Conservation (phyloP, 2,797 vertebrate genomes). For the Enteromius afrohamiltoni region DNA sequence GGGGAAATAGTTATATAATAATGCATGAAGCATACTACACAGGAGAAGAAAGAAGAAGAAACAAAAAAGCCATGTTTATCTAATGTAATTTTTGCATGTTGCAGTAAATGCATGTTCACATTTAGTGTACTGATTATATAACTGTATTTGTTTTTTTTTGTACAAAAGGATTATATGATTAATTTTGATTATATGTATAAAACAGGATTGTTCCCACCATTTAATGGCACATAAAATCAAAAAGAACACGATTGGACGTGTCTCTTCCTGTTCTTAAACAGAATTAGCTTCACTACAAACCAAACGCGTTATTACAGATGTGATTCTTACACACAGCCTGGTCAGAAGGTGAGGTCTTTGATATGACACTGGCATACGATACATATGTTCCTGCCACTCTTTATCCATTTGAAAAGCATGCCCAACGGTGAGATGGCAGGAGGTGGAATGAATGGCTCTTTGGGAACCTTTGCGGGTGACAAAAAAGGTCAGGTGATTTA, state of each 20-base stretch:
- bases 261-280: not conserved
- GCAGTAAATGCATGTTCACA: too few relatives aligned
- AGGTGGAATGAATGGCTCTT: conserved; percentile 52
- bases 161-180: too few relatives aligned
- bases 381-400: conserved; percentile 3
- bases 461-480: conserved; percentile 55
- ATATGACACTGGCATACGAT: not conserved
- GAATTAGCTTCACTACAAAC: not conserved
- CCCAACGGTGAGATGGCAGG: conserved; percentile 55
- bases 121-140: too few relatives aligned
- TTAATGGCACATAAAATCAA: not conserved
- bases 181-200: too few relatives aligned
- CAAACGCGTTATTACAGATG: not conserved
- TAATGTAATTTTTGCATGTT: too few relatives aligned
- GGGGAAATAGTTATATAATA: too few relatives aligned
- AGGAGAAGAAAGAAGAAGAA: too few relatives aligned
- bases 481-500: conserved; percentile 71
- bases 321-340: not conserved
- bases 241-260: not conserved
- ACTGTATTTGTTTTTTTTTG: too few relatives aligned
- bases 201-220: too few relatives aligned
- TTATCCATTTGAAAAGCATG: conserved; percentile 47
- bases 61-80: too few relatives aligned
- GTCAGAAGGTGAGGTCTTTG: conserved; percentile 1
- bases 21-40: too few relatives aligned